Conservation (phyloP, 53 echinoderm and acorn worm genomes). For the Temnopleurus reevesii region DNA sequence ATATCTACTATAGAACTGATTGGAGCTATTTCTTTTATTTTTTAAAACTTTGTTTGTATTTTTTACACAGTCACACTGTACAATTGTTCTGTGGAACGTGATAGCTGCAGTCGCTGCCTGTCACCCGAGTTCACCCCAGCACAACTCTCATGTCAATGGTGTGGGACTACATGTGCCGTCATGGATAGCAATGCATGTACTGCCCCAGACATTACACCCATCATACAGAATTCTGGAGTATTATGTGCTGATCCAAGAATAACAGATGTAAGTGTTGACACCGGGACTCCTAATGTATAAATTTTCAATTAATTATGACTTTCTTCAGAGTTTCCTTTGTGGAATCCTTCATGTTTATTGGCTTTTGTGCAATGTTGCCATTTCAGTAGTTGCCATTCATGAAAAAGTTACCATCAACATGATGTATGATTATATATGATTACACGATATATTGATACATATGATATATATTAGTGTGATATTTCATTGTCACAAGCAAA, state of each 20-base stretch:
- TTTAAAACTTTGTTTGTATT: no score
- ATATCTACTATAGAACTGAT: no score
- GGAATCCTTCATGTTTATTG: no score
- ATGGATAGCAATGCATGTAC: constrained; percentile 26
- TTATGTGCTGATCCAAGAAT: not conserved
- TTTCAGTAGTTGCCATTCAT: no score
- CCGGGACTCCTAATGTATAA: not conserved
- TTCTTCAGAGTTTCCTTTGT: no score
- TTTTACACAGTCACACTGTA: constrained; percentile 72
- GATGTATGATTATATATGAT: no score
- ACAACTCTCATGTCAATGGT: constrained; percentile 80
- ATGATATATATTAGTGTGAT: no score
- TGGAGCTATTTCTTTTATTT: no score
- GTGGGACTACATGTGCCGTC: constrained; percentile 54
- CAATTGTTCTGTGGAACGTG: constrained; percentile 81
- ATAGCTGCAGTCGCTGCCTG: constrained; percentile 87
- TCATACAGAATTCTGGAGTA: not conserved
- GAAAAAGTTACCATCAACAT: no score
- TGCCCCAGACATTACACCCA: constrained; percentile 13
- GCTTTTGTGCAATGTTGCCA: no score
- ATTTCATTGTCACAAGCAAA: no score
- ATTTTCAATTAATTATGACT: not conserved
- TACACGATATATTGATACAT: no score
- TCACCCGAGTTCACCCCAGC: constrained; percentile 56
- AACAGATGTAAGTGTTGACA: constrained; percentile 27